Percentiles rank a stretch among this genome's conserved stretches.
Conservation (phyloP, 2,888 invertebrate genomes). For the Polymixis flavicincta region DNA sequence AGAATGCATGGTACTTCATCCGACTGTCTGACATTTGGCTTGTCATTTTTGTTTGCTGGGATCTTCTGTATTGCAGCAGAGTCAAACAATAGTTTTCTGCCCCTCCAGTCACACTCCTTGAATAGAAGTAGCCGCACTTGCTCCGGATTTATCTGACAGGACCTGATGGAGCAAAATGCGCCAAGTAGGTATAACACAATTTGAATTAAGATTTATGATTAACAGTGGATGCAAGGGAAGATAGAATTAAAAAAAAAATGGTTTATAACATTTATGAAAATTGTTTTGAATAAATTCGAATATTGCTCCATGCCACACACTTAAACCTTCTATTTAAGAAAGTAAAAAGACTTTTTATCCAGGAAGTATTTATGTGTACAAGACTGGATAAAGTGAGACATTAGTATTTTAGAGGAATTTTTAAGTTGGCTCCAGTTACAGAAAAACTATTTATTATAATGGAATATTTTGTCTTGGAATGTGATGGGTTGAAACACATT, state of each 20-base stretch:
- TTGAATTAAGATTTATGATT: background rate
- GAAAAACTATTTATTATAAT: background rate
- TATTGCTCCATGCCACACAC: background rate
- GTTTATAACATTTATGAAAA: background rate
- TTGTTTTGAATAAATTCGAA: background rate
- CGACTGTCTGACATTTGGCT: conserved; percentile 75
- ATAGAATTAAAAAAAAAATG: too few relatives aligned
- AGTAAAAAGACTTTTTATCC: background rate
- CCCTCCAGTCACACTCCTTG: conserved; percentile 96
- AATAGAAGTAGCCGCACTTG: conserved; percentile 96
- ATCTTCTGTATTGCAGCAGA: conserved; percentile 93
- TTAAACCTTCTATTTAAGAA: background rate
- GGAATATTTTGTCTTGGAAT: background rate
- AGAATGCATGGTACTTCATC: conserved; percentile 86
- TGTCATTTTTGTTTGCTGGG: conserved; percentile 85
- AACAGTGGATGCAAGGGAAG: rapidly evolving
- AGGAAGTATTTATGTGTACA: background rate
- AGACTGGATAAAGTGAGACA: background rate
- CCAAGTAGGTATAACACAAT: background rate
- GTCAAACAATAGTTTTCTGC: conserved; percentile 95
- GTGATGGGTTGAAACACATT: background rate
- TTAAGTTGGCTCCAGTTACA: background rate
- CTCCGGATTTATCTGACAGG: conserved; percentile 92
- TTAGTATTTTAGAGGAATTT: background rate
- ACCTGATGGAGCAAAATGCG: conserved; percentile 73